phyloP scores from a whole-genome alignment of 1,140 invertebrate species.

The Drosophila ercepeae region DNA sequence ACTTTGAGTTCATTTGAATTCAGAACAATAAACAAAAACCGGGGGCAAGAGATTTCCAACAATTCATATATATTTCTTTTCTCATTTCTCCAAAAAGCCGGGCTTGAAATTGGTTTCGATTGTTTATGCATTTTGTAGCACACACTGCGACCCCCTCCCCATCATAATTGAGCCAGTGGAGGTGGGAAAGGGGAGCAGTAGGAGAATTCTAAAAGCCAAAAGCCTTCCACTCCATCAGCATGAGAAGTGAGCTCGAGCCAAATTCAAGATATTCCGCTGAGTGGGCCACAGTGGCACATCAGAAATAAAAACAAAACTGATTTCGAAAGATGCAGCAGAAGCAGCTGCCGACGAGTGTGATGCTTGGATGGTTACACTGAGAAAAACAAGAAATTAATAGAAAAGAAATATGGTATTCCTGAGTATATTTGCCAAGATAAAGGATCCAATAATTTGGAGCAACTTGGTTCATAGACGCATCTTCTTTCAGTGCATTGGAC shows the following conservation, averaged over 20 bases:
- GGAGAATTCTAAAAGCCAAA: slow-evolving; percentile 60
- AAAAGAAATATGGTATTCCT: too few relatives aligned
- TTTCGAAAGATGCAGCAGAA: slow-evolving; percentile 45
- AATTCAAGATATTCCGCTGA: slow-evolving; percentile 52
- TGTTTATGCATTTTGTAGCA: slow-evolving; percentile 78
- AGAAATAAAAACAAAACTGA: slow-evolving; percentile 45
- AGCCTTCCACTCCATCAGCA: slow-evolving; percentile 74
- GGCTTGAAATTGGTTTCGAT: slow-evolving; percentile 72
- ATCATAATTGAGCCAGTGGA: neutral
- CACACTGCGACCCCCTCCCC: slow-evolving; percentile 20
- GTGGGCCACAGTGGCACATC: slow-evolving; percentile 59
- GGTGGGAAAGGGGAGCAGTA: neutral
- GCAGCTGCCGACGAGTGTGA: slow-evolving; percentile 34
- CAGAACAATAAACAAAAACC: slow-evolving; percentile 70
- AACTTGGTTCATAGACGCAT: too few relatives aligned
- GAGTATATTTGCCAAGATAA: too few relatives aligned
- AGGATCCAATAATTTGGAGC: too few relatives aligned
- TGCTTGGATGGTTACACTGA: slow-evolving; percentile 36
- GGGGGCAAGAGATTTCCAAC: slow-evolving; percentile 62
- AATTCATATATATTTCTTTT: slow-evolving; percentile 40
- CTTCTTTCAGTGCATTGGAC: slow-evolving; percentile 12
- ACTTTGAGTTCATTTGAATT: slow-evolving; percentile 49
- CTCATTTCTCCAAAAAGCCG: slow-evolving; percentile 40
- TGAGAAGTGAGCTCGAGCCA: slow-evolving; percentile 68
- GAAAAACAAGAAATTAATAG: neutral